These are phyloP conservation scores for Myzus persicae DNA, from an alignment of 1,140 invertebrate genomes.

Conservation along the genomic window DNA sequence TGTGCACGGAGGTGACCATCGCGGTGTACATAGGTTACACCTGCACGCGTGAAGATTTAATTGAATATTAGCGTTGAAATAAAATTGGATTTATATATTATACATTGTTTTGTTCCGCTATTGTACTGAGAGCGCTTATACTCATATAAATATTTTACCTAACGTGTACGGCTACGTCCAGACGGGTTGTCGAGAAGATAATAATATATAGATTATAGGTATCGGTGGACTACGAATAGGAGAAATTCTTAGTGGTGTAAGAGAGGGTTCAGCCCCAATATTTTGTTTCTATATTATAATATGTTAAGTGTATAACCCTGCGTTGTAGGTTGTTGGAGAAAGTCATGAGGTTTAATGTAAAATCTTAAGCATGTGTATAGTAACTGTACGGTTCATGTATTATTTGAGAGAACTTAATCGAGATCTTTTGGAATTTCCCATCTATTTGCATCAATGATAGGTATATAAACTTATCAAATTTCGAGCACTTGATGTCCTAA, in stretches of 20 bases:
- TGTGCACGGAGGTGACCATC: not conserved
- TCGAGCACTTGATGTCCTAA: not conserved
- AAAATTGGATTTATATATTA: constrained; percentile 10
- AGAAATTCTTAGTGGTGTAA: not conserved
- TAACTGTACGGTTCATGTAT: not conserved
- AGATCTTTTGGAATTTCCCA: not conserved
- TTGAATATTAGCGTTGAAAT: not conserved
- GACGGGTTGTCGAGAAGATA: not conserved
- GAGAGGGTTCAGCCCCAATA: too few relatives aligned
- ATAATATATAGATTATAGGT: too few relatives aligned
- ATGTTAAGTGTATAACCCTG: not conserved
- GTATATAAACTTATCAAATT: not conserved
- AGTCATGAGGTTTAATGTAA: not conserved
- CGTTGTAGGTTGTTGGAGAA: not conserved
- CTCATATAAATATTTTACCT: too few relatives aligned
- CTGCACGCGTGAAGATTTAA: not conserved
- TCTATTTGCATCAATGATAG: too few relatives aligned
- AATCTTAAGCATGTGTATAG: too few relatives aligned
- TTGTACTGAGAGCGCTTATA: not conserved
- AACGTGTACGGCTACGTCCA: not conserved
- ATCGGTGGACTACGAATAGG: not conserved
- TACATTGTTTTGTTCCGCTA: not conserved
- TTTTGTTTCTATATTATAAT: not conserved
- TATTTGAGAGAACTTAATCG: not conserved
- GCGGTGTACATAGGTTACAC: not conserved